A percentile compares a stretch with the other conserved stretches of the same genome.
phyloP scores from a whole-genome alignment of 2,888 invertebrate genomes.

The Sesamia inferens region DNA sequence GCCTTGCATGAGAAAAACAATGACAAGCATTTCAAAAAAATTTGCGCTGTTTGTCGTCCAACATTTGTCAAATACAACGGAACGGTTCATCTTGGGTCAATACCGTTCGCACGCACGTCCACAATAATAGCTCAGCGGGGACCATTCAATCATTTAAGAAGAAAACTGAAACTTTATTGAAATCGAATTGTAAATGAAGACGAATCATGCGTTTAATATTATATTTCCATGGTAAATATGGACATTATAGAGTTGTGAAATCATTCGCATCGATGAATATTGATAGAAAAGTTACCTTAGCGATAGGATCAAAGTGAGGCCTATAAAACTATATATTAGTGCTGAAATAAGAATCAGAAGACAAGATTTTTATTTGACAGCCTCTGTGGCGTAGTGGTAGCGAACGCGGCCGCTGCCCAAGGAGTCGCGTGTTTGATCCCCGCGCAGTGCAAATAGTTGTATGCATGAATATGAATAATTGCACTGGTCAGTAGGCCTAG shows the following conservation, averaged over 20 bases:
- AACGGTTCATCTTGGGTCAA: conserved; percentile 24
- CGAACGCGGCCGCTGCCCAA: too few species aligned
- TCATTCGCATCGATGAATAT: conserved; percentile 48
- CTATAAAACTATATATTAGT: too few species aligned
- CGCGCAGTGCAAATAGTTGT: too few species aligned
- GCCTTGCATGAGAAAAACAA: not conserved
- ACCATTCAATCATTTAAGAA: conserved; percentile 66
- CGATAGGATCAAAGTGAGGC: too few species aligned
- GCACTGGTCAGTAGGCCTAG: too few species aligned
- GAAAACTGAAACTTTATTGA: conserved; percentile 55
- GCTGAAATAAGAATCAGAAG: conserved; percentile 8
- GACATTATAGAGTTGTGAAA: conserved; percentile 31
- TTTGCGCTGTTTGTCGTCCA: not conserved
- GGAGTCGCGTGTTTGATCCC: too few species aligned
- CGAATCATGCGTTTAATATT: conserved; percentile 56
- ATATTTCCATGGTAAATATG: conserved; percentile 45
- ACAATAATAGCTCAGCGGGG: conserved; percentile 77
- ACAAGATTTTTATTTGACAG: not conserved
- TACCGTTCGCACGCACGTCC: conserved; percentile 74
- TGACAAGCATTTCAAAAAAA: not conserved
- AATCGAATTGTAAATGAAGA: conserved; percentile 50
- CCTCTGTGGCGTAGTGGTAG: too few species aligned
- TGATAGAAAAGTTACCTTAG: conserved; percentile 37
- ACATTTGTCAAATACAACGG: conserved; percentile 36
- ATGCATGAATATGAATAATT: too few species aligned